Percentiles rank a stretch among this genome's conserved stretches.
These are phyloP conservation scores for Thymelicus lineola DNA, from an alignment of 2,888 invertebrate genomes.

Conservation along the genomic window DNA sequence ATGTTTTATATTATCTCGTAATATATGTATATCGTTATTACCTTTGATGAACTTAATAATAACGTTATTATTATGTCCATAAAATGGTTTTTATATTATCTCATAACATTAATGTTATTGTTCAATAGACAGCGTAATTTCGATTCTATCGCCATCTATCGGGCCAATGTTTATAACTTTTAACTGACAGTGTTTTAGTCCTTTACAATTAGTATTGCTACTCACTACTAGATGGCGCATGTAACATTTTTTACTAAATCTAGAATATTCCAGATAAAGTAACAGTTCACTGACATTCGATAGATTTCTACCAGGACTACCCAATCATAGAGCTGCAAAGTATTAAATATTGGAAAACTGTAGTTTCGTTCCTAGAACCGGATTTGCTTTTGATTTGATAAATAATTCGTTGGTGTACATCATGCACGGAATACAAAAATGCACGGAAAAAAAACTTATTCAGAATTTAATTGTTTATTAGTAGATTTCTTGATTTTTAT, in stretches of 20 bases:
- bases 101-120: background rate
- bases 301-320: conserved; percentile 22
- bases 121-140: conserved; percentile 8
- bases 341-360: background rate
- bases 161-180: background rate
- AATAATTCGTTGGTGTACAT: too few species aligned
- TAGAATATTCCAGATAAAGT: conserved; percentile 45
- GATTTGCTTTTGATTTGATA: too few species aligned
- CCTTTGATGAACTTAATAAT: too few species aligned
- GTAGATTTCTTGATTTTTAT: too few species aligned
- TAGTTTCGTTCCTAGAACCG: too few species aligned
- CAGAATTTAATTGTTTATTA: too few species aligned
- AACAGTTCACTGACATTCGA: conserved; percentile 25
- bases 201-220: conserved; percentile 47
- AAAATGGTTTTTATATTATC: too few species aligned
- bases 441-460: too few species aligned
- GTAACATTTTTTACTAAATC: conserved; percentile 1
- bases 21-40: too few species aligned
- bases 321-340: conserved; percentile 18
- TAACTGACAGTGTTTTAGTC: background rate
- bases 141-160: conserved; percentile 8
- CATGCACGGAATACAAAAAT: too few species aligned
- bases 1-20: too few species aligned
- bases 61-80: too few species aligned
- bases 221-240: conserved; percentile 51